Percentiles rank a stretch among this genome's conserved stretches.
These are phyloP conservation scores for Panonychus citri DNA, from an alignment of 1,140 invertebrate species.

Conservation along the genomic window DNA sequence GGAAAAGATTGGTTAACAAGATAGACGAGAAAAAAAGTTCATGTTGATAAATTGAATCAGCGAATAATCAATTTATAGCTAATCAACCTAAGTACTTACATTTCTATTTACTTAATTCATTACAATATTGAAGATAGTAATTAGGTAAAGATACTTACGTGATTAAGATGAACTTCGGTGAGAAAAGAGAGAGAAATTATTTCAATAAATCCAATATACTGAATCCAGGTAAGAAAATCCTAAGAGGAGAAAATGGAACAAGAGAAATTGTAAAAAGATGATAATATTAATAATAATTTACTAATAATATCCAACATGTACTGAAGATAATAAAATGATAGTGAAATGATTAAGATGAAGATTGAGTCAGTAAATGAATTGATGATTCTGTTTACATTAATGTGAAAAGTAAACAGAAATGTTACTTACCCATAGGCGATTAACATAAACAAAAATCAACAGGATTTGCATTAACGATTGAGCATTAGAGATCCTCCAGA, in stretches of 20 bases:
- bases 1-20: too few species aligned
- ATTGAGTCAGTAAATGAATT: too few species aligned
- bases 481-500: conserved; percentile 54
- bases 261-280: background rate
- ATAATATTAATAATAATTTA: too few species aligned
- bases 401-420: too few species aligned
- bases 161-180: conserved; percentile 13
- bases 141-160: conserved; percentile 13
- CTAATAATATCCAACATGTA: background rate
- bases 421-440: conserved; percentile 29
- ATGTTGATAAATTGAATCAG: too few species aligned
- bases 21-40: too few species aligned
- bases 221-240: conserved; percentile 14
- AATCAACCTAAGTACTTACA: too few species aligned
- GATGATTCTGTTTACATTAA: too few species aligned
- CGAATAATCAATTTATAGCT: too few species aligned
- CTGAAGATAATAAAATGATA: background rate
- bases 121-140: too few species aligned
- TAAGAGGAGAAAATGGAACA: conserved; percentile 1
- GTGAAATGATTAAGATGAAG: too few species aligned
- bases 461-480: conserved; percentile 50
- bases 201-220: conserved; percentile 14
- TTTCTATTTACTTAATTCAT: too few species aligned
- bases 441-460: conserved; percentile 49
- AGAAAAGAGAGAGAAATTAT: conserved; percentile 13